Evolutionary conservation across 1,140 invertebrate genomes (phyloP), one percentile per base, ranked within the genome.

Genomic region (Cydia amplana): DNA sequence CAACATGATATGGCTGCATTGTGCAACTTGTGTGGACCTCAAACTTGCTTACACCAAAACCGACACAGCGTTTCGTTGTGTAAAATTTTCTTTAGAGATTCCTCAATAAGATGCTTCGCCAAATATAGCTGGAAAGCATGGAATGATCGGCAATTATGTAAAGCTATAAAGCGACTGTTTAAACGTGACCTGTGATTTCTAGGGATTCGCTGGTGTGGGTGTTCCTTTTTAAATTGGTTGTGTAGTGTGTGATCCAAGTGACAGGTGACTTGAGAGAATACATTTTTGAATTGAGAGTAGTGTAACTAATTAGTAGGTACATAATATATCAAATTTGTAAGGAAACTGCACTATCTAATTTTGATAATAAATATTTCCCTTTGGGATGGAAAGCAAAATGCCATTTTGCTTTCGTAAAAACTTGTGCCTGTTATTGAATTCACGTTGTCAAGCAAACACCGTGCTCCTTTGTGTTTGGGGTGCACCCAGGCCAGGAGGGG

Each of bases 91-190:
- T 36, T 40, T 14, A 6, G 10, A 32, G 65, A 32, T 70, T 40
- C 65, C 32, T 43, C n/a, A 70, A n/a, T 9, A n/a, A 43, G 65
- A 70, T 70, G 6, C 18, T 43, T 70, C 6, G 7, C 65, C 32
- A n/a, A 70, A 25, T 20, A 18, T 18, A 36, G 75, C 46, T 72
- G 72, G 75, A 76, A 73, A 65, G 43, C 70, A 64, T 40, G 25
- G 14, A 55, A 60, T 43, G 65, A 73, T 65, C 51, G 55, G 60
- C 70, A 76, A 76, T 76, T 73, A 73, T 70, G 72, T 73, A 64
- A 73, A 25, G 72, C 70, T 64, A 70, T 70, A 70, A 72, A 65
- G 60, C 70, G 40, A 55, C 75, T 55, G 60, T 73, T 76, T 76
- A 32, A 65, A 65, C 72, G 36, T 73, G 55, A 55, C n/a, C 75